Evolutionary conservation across 2,113 vertebrate genomes (phyloP), one percentile per base, ranked within the genome.

Genomic region (Nestor notabilis): DNA sequence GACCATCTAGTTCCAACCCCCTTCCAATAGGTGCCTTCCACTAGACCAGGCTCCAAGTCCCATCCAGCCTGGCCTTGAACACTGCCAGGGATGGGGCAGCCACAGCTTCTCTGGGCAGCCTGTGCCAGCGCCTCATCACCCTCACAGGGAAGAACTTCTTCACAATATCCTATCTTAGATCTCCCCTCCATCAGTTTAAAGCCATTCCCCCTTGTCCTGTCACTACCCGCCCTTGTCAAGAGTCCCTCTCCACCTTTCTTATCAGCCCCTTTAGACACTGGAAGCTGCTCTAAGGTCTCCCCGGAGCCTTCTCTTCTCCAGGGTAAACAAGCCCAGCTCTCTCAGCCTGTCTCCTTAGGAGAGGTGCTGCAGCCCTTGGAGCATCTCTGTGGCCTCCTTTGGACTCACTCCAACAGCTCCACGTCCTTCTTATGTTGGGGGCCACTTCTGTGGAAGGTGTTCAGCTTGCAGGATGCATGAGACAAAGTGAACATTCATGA

Each of bases 381-480:
- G 56, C 68, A 44, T 13, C 27, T 52, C 68, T 25, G 23, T 37
- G 69, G 27, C 3, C 27, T 17, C 33, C 27, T 55, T 47, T 64
- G 58, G 39, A 3, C 58, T 39, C 25, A 10, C 17, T 39, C 60
- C 35, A 63, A 29, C 58, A 64, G 58, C n/a, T 65, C 29, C 61
- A 56, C 4, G 3, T 58, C 24, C 52, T 44, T 13, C 2, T 3
- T 44, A 2, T 11, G 31, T 4, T 24, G 29, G 50, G 47, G 25
- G 50, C n/a, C 71, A 4, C n/a, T 16, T 41, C 29, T 35, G 6
- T 1, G 29, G 52, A 7, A 24, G 56, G 43, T 10, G 33, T 2
- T 8, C 60, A 41, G 11, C 64, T 39, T 13, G 28, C n/a, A 35
- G 61, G 43, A 3, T 5, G 18, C 35, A 5, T 0, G 0, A 12